phyloP scores from a whole-genome alignment of 2,888 invertebrate genomes.

The Tenthredo amoena region DNA sequence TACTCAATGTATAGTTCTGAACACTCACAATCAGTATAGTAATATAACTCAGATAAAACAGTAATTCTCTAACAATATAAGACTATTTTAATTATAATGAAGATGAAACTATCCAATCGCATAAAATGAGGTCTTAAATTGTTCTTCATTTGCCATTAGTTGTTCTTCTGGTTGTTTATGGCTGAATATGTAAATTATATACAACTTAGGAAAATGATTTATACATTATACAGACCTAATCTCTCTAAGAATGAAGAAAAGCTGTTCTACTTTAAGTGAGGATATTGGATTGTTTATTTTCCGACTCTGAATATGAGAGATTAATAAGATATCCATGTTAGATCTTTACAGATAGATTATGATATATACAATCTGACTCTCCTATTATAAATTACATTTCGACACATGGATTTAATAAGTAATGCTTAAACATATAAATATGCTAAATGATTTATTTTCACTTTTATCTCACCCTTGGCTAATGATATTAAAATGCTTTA shows the following conservation, averaged over 20 bases:
- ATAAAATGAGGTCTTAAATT: not conserved
- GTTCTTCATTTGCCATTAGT: not conserved
- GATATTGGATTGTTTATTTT: conserved; percentile 20
- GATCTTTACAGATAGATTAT: conserved; percentile 22
- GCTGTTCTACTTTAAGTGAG: conserved; percentile 18
- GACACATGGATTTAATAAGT: conserved; percentile 25
- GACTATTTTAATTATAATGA: conserved; percentile 2
- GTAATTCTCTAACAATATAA: conserved; percentile 21
- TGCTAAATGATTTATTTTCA: conserved; percentile 24
- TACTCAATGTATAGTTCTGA: conserved; percentile 4
- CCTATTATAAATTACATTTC: conserved; percentile 35
- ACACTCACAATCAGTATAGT: not conserved
- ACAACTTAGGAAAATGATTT: conserved; percentile 9
- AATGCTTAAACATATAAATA: conserved; percentile 13
- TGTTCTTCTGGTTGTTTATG: not conserved
- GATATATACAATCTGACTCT: conserved; percentile 42
- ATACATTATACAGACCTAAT: not conserved
- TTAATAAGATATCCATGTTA: conserved; percentile 27
- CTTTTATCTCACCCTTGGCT: conserved; percentile 61
- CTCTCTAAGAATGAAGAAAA: not conserved
- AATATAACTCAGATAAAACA: conserved; percentile 2
- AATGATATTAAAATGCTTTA: conserved; percentile 65
- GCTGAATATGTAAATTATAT: conserved; percentile 18
- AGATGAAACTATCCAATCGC: conserved; percentile 4
- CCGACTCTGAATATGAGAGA: conserved; percentile 8